A percentile compares a stretch with the other conserved stretches of the same genome.
Conservation (phyloP, 2,888 invertebrate species). For the Troides oblongomaculatus region DNA sequence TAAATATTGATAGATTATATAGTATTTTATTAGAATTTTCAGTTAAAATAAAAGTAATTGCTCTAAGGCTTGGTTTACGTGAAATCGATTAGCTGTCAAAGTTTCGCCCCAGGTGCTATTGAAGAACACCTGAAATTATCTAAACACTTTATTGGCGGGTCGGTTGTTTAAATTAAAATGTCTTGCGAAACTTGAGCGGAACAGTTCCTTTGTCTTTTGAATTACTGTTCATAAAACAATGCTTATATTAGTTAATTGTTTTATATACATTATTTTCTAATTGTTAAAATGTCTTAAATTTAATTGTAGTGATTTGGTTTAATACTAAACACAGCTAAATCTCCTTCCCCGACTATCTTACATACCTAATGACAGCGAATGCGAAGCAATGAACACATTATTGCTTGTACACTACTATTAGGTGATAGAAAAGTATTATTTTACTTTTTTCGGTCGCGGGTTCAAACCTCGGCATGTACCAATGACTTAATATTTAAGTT, state of each 20-base stretch:
- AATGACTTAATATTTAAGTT: too few species aligned
- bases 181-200: constrained; percentile 39
- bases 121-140: constrained; percentile 59
- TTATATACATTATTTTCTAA: not conserved
- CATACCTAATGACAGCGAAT: too few species aligned
- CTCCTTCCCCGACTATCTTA: too few species aligned
- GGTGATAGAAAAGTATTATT: too few species aligned
- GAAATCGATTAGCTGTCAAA: constrained; percentile 1
- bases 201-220: not conserved
- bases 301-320: not conserved
- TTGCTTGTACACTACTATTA: too few species aligned
- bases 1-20: too few species aligned
- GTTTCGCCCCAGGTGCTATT: constrained; percentile 1
- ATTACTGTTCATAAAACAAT: not conserved
- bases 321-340: not conserved
- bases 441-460: too few species aligned
- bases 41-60: not conserved
- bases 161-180: constrained; percentile 61
- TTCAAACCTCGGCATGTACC: too few species aligned
- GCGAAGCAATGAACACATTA: too few species aligned
- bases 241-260: not conserved
- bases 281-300: not conserved
- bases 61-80: not conserved
- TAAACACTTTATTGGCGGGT: constrained; percentile 61
- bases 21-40: too few species aligned